phyloP scores from a whole-genome alignment of 2,888 invertebrate genomes.

The Erebia aethiops region DNA sequence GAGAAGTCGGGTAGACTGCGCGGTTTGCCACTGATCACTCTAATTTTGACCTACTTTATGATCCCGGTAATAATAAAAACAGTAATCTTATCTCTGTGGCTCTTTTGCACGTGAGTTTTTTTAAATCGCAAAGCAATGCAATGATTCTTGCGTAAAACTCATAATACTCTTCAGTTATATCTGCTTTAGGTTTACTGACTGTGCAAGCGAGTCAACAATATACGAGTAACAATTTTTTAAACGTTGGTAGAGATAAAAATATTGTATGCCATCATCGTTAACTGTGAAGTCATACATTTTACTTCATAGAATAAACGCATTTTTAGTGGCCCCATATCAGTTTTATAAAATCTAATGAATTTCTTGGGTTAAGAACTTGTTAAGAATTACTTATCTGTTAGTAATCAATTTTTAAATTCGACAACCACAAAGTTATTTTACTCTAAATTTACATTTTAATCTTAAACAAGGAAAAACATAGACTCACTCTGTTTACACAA shows the following conservation, averaged over 20 bases:
- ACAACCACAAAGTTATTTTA: background rate
- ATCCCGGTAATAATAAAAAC: background rate
- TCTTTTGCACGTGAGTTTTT: too few species aligned
- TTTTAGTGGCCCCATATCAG: background rate
- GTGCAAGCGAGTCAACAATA: too few species aligned
- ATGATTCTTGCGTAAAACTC: too few species aligned
- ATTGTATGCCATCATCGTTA: background rate
- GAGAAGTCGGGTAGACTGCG: conserved; percentile 36
- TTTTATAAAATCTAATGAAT: background rate
- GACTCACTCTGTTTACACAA: background rate
- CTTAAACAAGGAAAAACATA: conserved; percentile 2
- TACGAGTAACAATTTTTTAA: too few species aligned
- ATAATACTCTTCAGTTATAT: too few species aligned
- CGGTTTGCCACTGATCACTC: conserved; percentile 11
- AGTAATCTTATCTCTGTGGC: too few species aligned
- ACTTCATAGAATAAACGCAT: background rate
- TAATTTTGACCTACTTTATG: background rate
- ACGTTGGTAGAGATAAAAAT: too few species aligned
- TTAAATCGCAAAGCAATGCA: too few species aligned
- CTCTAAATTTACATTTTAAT: background rate
- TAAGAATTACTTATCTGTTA: background rate
- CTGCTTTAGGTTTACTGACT: too few species aligned
- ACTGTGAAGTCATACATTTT: background rate
- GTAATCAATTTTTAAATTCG: background rate
- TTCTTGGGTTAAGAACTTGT: background rate